Evolutionary conservation across 2,113 vertebrate species (phyloP).

Genomic region (Limanda limanda): DNA sequence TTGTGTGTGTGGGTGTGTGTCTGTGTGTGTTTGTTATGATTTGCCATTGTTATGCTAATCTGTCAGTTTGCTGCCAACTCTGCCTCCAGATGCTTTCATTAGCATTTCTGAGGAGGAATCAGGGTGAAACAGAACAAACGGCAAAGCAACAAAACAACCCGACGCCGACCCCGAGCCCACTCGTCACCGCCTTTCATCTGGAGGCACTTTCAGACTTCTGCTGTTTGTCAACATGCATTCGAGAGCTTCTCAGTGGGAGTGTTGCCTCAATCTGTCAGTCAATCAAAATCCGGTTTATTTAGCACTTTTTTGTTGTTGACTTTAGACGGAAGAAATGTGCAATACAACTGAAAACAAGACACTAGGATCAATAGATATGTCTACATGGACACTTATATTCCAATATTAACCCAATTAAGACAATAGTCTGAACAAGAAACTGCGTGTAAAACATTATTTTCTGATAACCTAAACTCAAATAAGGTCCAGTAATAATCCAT

Average conservation of each 20-base stretch:
- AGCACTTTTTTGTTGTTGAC: slow-evolving; percentile 24
- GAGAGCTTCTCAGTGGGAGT: slow-evolving; percentile 42
- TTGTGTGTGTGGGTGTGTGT: not conserved
- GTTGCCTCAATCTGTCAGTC: slow-evolving; percentile 62
- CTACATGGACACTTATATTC: no score
- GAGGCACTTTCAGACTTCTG: slow-evolving; percentile 41
- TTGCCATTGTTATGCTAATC: slow-evolving; percentile 73
- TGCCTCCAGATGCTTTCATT: slow-evolving; percentile 57
- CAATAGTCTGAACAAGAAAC: no score
- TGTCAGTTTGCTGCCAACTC: slow-evolving; percentile 57
- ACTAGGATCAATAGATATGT: not conserved
- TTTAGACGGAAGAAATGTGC: not conserved
- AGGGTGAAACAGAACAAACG: slow-evolving; percentile 63
- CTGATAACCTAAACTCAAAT: no score
- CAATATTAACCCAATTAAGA: no score
- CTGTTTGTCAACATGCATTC: slow-evolving; percentile 27
- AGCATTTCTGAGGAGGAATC: slow-evolving; percentile 73
- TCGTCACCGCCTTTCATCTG: slow-evolving; percentile 59
- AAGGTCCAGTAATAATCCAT: no score
- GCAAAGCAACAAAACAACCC: slow-evolving; percentile 50
- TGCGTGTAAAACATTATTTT: no score
- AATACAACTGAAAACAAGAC: not conserved
- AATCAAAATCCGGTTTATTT: slow-evolving; percentile 49
- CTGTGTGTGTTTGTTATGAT: slow-evolving; percentile 40
- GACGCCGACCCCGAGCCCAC: slow-evolving; percentile 42